Percentiles rank a stretch among this genome's conserved stretches.
phyloP scores from a whole-genome alignment of 2,113 vertebrate species.

The Carollia perspicillata region DNA sequence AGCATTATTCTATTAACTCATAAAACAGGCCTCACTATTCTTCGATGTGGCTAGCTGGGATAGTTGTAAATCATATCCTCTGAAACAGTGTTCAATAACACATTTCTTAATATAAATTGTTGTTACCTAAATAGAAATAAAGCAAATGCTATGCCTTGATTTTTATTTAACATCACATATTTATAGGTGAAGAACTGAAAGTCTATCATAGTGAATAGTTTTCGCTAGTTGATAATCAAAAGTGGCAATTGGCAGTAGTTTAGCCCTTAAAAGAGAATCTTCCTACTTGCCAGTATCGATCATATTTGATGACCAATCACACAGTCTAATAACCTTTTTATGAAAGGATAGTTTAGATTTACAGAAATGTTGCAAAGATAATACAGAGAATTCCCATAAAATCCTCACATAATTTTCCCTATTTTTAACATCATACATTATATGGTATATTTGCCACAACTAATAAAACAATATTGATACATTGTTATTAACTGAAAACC shows the following conservation, averaged over 20 bases:
- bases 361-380: not conserved
- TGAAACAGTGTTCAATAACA: not conserved
- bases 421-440: not conserved
- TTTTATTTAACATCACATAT: not conserved
- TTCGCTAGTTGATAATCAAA: not conserved
- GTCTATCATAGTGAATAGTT: not conserved
- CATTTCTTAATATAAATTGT: not conserved
- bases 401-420: not conserved
- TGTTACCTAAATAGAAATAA: not conserved
- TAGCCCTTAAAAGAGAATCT: not conserved
- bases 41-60: not conserved
- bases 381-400: not conserved
- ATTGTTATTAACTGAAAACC: not conserved
- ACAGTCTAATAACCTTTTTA: not conserved
- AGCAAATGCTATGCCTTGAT: not conserved
- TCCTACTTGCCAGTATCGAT: not conserved
- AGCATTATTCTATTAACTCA: not conserved
- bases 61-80: not conserved
- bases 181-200: not conserved
- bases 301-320: not conserved
- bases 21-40: not conserved
- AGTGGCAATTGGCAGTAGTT: not conserved
- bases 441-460: not conserved
- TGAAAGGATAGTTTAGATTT: not conserved
- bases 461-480: not conserved